These are phyloP conservation scores for Dipus sagitta DNA, from an alignment of 2,797 vertebrate species.

Conservation along the genomic window DNA sequence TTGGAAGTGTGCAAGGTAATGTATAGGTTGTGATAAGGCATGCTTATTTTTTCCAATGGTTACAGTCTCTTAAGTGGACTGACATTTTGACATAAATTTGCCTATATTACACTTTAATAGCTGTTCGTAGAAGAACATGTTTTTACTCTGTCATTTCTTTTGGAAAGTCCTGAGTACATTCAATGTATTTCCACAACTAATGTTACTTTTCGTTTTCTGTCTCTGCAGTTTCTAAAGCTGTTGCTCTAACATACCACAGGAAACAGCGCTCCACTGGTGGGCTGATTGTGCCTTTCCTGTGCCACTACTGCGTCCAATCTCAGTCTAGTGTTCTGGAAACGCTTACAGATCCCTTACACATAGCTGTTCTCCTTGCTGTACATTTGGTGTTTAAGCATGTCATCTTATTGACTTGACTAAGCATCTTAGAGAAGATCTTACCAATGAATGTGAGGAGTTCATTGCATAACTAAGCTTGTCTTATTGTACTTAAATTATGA, in stretches of 20 bases:
- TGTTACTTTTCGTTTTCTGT: constrained; percentile 65
- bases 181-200: constrained; percentile 20
- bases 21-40: neutral
- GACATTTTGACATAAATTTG: constrained; percentile 37
- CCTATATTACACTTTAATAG: constrained; percentile 33
- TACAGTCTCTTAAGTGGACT: neutral
- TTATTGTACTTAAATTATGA: constrained; percentile 21
- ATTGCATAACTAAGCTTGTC: neutral
- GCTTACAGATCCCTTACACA: constrained; percentile 46
- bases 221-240: constrained; percentile 29
- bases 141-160: constrained; percentile 60
- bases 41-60: neutral
- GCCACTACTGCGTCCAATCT: neutral
- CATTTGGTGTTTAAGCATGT: neutral
- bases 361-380: neutral
- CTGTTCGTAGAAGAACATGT: constrained; percentile 3
- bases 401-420: constrained; percentile 50
- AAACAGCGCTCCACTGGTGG: neutral
- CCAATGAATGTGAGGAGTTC: constrained; percentile 16
- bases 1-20: neutral
- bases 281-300: constrained; percentile 35
- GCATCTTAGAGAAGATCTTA: constrained; percentile 7
- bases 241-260: constrained; percentile 15
- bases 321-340: constrained; percentile 2
- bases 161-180: constrained; percentile 53